A percentile compares a stretch with the other conserved stretches of the same genome.
Evolutionary conservation across 2,888 invertebrate genomes (phyloP).

Genomic region (Drepana falcataria): DNA sequence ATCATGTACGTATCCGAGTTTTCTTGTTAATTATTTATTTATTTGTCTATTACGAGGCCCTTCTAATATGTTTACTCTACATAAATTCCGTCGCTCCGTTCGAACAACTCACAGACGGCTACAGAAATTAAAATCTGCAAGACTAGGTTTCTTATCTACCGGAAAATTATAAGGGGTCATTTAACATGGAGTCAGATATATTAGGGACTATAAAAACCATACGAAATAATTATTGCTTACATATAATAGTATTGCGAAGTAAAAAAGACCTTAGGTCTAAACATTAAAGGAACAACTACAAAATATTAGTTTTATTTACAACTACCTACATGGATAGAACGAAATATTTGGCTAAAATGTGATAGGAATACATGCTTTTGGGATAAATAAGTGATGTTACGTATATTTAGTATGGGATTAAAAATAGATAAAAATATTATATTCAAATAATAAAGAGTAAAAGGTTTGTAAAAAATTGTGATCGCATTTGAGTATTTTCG

Average conservation of each 20-base stretch:
- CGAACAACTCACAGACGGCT: constrained; percentile 14
- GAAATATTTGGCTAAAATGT: constrained; percentile 76
- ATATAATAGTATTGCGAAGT: constrained; percentile 71
- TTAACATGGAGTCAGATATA: constrained; percentile 35
- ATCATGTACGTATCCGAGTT: constrained; percentile 70
- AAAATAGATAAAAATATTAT: constrained; percentile 7
- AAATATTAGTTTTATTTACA: constrained; percentile 63
- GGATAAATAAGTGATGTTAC: constrained; percentile 45
- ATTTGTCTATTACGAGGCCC: constrained; percentile 39
- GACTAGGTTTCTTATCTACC: constrained; percentile 18
- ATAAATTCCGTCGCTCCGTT: constrained; percentile 40
- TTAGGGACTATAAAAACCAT: constrained; percentile 38
- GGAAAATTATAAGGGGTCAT: constrained; percentile 23
- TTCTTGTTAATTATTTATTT: constrained; percentile 30
- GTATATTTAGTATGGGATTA: constrained; percentile 7
- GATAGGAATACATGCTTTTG: constrained; percentile 63
- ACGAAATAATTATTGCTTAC: constrained; percentile 70
- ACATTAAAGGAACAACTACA: constrained; percentile 67
- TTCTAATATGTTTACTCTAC: constrained; percentile 35
- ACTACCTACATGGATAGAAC: constrained; percentile 64
- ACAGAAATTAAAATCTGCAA: constrained; percentile 23
- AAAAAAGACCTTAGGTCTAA: constrained; percentile 70
- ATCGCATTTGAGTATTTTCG: constrained; percentile 66
- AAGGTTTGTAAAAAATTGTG: constrained; percentile 54
- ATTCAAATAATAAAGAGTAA: constrained; percentile 45